A percentile compares a stretch with the other conserved stretches of the same genome.
Evolutionary conservation across 2,113 vertebrate species (phyloP).

Genomic region (Lampris incognitus): DNA sequence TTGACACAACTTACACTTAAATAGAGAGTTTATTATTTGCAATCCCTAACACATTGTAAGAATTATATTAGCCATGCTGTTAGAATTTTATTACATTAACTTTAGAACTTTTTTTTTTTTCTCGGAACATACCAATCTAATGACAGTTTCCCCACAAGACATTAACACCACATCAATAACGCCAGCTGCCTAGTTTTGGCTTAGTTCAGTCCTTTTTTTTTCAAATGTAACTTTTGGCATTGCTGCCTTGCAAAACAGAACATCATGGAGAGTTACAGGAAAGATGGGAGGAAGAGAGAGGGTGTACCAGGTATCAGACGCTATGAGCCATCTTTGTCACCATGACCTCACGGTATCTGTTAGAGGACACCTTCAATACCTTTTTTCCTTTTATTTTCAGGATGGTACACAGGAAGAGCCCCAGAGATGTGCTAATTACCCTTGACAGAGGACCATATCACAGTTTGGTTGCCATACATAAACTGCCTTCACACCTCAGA

Average conservation of each 20-base stretch:
- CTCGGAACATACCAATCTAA: not conserved
- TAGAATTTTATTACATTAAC: conserved; percentile 1
- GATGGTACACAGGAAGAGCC: not conserved
- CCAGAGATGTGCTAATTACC: no score
- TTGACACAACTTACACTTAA: not conserved
- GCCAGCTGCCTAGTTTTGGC: not conserved
- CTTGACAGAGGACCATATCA: not conserved
- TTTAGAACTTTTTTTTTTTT: not conserved
- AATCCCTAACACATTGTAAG: not conserved
- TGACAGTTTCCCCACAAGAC: conserved; percentile 3
- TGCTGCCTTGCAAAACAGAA: not conserved
- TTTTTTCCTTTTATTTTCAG: no score
- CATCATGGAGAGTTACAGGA: conserved; percentile 1
- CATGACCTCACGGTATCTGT: not conserved
- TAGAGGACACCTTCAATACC: not conserved
- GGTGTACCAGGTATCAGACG: conserved; percentile 22
- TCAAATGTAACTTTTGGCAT: not conserved
- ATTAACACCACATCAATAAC: conserved; percentile 15
- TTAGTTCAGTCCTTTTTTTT: not conserved
- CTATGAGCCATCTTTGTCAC: conserved; percentile 32
- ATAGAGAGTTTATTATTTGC: not conserved
- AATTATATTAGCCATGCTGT: conserved; percentile 5
- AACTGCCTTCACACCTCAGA: no score
- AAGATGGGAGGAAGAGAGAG: not conserved
- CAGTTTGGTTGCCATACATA: no score